A percentile compares a stretch with the other conserved stretches of the same genome.
Conservation (phyloP, 2,888 invertebrate species). For the Ptychoptera albimana region DNA sequence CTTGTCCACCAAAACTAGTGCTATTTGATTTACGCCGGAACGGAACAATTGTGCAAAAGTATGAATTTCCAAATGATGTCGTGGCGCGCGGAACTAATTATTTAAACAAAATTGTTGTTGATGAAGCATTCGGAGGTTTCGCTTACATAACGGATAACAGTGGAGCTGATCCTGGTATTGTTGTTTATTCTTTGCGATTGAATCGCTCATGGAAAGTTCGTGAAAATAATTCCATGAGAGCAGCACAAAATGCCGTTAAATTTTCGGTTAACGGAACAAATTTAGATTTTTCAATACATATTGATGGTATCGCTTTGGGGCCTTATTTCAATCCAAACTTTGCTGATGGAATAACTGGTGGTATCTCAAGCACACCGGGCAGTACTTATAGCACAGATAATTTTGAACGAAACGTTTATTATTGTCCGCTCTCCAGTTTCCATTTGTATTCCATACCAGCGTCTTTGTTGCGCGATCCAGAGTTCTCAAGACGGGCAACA, state of each 20-base stretch:
- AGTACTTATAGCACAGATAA: constrained; percentile 13
- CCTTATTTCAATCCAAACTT: constrained; percentile 34
- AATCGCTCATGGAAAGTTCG: constrained; percentile 55
- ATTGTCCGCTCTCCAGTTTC: constrained; percentile 50
- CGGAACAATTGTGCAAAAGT: constrained; percentile 38
- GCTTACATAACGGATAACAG: constrained; percentile 61
- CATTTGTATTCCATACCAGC: constrained; percentile 49
- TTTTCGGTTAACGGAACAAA: constrained; percentile 44
- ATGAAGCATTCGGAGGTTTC: constrained; percentile 46
- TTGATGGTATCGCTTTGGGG: constrained; percentile 57
- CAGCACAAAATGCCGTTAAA: constrained; percentile 37
- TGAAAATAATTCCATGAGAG: constrained; percentile 45
- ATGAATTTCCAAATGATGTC: constrained; percentile 43
- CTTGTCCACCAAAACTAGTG: constrained; percentile 51
- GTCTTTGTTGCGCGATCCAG: constrained; percentile 39
- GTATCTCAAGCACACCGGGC: constrained; percentile 7
- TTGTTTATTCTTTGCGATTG: constrained; percentile 48
- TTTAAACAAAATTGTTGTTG: constrained; percentile 57
- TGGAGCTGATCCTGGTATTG: constrained; percentile 49
- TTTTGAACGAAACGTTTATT: constrained; percentile 38
- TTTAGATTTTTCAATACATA: constrained; percentile 40
- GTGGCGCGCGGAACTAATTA: constrained; percentile 41
- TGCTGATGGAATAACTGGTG: constrained; percentile 27
- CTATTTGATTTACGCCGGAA: constrained; percentile 47
- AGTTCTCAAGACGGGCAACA: constrained; percentile 25